phyloP scores from a whole-genome alignment of 2,797 vertebrate species.

The Astyanax mexicanus region DNA sequence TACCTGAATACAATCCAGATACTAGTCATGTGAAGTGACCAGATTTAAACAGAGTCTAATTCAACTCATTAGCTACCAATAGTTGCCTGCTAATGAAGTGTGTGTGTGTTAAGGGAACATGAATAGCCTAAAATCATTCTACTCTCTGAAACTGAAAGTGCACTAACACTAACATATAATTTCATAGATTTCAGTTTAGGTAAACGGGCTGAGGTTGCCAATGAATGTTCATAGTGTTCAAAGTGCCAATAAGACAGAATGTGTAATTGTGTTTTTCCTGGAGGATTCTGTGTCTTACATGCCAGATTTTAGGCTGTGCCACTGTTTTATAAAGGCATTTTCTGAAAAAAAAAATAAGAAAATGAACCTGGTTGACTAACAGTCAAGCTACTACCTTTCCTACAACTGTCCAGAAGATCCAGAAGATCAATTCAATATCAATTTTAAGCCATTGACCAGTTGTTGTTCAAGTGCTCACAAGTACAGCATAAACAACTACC shows the following conservation, averaged over 20 bases:
- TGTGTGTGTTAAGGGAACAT: background rate
- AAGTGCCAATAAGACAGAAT: constrained; percentile 12
- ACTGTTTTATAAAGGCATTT: background rate
- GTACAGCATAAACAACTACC: constrained; percentile 23
- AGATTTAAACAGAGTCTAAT: too few species aligned
- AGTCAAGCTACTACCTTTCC: background rate
- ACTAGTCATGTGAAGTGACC: too few species aligned
- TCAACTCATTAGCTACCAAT: background rate
- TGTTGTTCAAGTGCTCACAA: background rate
- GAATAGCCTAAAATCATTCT: background rate
- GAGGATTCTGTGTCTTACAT: background rate
- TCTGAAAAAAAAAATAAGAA: background rate
- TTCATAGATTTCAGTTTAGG: constrained; percentile 2
- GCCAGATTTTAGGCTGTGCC: background rate
- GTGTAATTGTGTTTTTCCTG: background rate
- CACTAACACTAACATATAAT: background rate
- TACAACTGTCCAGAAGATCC: too few species aligned
- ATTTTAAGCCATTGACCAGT: too few species aligned
- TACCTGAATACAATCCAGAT: too few species aligned
- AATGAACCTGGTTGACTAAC: background rate
- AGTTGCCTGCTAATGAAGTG: background rate
- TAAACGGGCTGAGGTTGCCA: background rate
- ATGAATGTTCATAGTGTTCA: constrained; percentile 6
- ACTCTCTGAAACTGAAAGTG: background rate
- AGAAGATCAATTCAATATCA: too few species aligned